Base-by-base conservation (phyloP, 2,113 vertebrate genomes). In the Larimichthys crocea region DNA sequence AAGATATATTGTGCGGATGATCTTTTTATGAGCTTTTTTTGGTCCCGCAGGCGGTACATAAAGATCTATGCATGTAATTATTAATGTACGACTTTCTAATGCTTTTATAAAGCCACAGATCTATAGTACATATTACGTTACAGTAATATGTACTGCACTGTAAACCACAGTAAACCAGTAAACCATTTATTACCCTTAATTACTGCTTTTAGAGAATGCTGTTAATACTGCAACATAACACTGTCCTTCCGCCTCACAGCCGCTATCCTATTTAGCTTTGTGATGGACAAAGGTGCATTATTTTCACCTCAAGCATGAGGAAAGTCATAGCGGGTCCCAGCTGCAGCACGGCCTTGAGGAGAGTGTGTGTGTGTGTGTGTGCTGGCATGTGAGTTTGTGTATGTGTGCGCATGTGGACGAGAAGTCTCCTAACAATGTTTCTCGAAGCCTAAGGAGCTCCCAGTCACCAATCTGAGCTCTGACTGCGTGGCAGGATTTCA, bases 401-500 rank as follows among this genome's bases (percentile, higher is more conserved):
- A 56, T 60, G 55, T 60, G 64, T 64, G 71, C 29, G 56, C 24
- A 16, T 6, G 76, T 48, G 76, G 48, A 83, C 60, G 61, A 35
- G 76, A 71, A 76, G 69, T 77, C 79, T 89, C 80, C 85, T 89
- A 91, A 93, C 88, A 92, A 92, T 90, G 84, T 87, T 80, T 87
- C 77, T 86, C 52, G 3, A 72, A 79, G 91, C 88, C 89, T 83
- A 83, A 84, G 89, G 88, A 92, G 84, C 89, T 89, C 78, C 81
- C 84, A 83, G 86, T 82, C 86, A 83, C 80, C 86, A 86, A 77
- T 86, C 78, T 84, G 83, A 87, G 84, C 84, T 84, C 78, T 56
- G 82, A 74, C 83, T 83, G 88, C 61, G 35, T 89, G 93, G 88
- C 87, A 91, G 91, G 89, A 79, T 87, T 92, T 89, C 90, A 86